Conservation (phyloP, 2,113 vertebrate genomes). For the Dryoscopus gambensis region DNA sequence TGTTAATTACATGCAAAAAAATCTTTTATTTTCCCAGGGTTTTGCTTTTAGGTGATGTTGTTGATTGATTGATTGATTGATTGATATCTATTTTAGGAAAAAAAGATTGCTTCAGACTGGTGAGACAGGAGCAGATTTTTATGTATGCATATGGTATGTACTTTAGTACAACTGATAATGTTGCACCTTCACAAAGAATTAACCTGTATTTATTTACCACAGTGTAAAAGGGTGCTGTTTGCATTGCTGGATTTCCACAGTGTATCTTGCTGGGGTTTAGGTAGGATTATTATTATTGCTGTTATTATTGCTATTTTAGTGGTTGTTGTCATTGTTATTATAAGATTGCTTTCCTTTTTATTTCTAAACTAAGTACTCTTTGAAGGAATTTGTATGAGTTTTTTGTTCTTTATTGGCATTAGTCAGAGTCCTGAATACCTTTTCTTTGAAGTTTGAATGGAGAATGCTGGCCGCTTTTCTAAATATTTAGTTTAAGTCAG, state of each 20-base stretch:
- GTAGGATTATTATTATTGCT: neutral
- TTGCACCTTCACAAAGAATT: neutral
- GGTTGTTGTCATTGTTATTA: neutral
- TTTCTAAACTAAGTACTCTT: neutral
- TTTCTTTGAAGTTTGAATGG: neutral
- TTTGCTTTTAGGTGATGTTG: neutral
- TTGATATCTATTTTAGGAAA: neutral
- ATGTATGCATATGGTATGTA: neutral
- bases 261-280: neutral
- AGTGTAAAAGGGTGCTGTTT: neutral
- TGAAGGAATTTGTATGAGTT: rapidly evolving
- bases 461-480: neutral
- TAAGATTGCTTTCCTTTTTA: neutral
- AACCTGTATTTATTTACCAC: neutral
- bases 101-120: neutral
- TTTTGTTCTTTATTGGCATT: neutral
- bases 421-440: neutral
- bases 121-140: neutral
- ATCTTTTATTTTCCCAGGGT: neutral
- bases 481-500: neutral
- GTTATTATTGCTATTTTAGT: neutral
- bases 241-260: neutral
- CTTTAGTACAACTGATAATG: neutral
- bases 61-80: neutral
- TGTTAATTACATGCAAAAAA: neutral